Evolutionary conservation across 2,113 vertebrate species (phyloP).

Genomic region (Patagioenas fasciata): DNA sequence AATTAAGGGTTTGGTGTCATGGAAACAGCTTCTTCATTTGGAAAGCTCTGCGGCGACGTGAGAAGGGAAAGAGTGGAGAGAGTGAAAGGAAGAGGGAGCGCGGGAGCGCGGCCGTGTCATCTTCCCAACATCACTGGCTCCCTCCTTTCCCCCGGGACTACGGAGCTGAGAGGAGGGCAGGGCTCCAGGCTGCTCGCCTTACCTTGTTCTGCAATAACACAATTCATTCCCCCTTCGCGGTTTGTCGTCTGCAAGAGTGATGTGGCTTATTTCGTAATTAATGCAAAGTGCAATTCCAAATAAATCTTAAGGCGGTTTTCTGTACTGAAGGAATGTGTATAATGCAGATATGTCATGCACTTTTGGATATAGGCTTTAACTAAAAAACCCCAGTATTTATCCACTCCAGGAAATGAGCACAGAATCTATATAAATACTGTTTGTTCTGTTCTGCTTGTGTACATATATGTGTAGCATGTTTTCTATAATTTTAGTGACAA

Average conservation of each 20-base stretch:
- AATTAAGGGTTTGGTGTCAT: conserved; percentile 80
- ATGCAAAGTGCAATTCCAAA: background rate
- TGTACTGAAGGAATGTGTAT: background rate
- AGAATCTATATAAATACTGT: background rate
- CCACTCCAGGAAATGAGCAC: background rate
- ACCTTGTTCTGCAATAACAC: background rate
- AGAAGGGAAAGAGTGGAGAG: conserved; percentile 43
- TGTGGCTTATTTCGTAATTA: background rate
- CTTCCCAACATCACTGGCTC: background rate
- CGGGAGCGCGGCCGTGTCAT: background rate
- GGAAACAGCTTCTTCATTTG: conserved; percentile 80
- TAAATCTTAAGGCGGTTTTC: background rate
- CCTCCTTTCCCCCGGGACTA: background rate
- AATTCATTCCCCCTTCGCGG: background rate
- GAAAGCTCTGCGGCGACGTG: conserved; percentile 69
- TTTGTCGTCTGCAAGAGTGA: background rate
- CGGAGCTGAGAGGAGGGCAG: background rate
- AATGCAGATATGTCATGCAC: background rate
- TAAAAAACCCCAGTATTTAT: background rate
- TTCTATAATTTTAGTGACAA: background rate
- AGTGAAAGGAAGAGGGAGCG: background rate
- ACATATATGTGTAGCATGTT: background rate
- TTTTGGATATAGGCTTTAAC: background rate
- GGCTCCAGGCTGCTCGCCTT: background rate
- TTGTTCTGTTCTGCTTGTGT: background rate